Base-by-base conservation (phyloP, 2,888 invertebrate species). In the Thalpophila matura region DNA sequence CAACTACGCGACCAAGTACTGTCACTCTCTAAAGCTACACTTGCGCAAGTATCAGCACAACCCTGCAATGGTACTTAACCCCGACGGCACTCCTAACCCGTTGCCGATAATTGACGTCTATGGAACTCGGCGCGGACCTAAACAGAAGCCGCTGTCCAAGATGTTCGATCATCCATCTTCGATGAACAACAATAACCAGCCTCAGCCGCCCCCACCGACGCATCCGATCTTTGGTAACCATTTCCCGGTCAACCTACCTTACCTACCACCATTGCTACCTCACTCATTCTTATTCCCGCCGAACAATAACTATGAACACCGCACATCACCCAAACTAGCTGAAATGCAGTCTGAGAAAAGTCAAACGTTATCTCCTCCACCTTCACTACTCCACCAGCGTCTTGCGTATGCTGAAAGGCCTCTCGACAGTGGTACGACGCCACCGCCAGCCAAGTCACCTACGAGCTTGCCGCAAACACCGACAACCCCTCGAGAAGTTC, bases 1-100 rank as follows among this genome's bases (percentile, higher is more conserved):
- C 89, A 97, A 97, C 57, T 99, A 99, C 88, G 99, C 98, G 6
- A 99, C 99, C 20, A 99, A 99, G 88, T 99, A 99, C 88, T 99
- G 99, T 83, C 99, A 99, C 92, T 99, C 99, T 16, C 95, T 99
- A 49, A 99, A 99, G 91, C 95, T 99, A 22, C 99, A 99, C 90
- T 94, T 99, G 38, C 96, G 98, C 37, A 99, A 99, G 88, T 98
- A 99, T 87, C 95, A 96, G 24, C 99, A 99, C 89, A 96, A 96
- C 71, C 99, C 99, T 0, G 98, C 98, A 0, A 97, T 98, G 95
- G 98, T 99, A 0, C 94, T 99, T 12, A 98, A 99, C 82, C 96
- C 97, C 16, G 98, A 99, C 80, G 99, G 99, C 1, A 96, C 98
- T 0, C 98, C 98, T 0, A 98, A 98, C 89, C 98, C 98, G 0